These are phyloP conservation scores for Lysandra bellargus DNA, from an alignment of 2,888 invertebrate species.

Conservation along the genomic window DNA sequence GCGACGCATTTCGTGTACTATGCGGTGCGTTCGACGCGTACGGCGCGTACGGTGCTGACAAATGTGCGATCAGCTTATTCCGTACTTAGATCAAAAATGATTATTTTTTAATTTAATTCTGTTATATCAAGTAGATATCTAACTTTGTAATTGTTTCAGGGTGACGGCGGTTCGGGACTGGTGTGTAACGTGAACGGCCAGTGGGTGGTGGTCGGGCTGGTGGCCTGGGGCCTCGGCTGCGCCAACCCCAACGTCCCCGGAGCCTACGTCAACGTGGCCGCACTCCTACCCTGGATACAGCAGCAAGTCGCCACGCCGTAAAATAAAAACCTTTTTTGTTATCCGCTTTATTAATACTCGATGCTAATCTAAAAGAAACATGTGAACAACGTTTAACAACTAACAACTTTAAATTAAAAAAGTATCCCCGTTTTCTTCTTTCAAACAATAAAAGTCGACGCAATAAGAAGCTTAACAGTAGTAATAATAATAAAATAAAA, in stretches of 20 bases:
- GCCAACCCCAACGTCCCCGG: slow-evolving; percentile 86
- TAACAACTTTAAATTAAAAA: slow-evolving; percentile 25
- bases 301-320: slow-evolving; percentile 64
- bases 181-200: slow-evolving; percentile 81
- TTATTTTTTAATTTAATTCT: neutral
- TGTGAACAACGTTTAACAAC: slow-evolving; percentile 25
- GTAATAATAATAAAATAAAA: slow-evolving; percentile 72
- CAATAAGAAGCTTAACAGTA: slow-evolving; percentile 63
- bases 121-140: neutral
- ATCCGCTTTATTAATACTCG: slow-evolving; percentile 23
- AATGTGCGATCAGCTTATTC: too few species aligned
- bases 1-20: too few species aligned
- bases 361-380: slow-evolving; percentile 23
- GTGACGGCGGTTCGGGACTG: slow-evolving; percentile 87
- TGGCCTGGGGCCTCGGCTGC: slow-evolving; percentile 88
- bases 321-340: slow-evolving; percentile 29
- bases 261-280: slow-evolving; percentile 88
- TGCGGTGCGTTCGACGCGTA: too few species aligned
- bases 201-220: slow-evolving; percentile 84
- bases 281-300: slow-evolving; percentile 85
- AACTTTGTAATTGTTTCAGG: slow-evolving; percentile 65
- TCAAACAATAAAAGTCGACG: slow-evolving; percentile 32
- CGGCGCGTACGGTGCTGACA: too few species aligned
- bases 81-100: too few species aligned
- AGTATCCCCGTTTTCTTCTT: slow-evolving; percentile 13